These are phyloP conservation scores for Lamprotornis superbus DNA, from an alignment of 2,113 vertebrate species.

Conservation along the genomic window DNA sequence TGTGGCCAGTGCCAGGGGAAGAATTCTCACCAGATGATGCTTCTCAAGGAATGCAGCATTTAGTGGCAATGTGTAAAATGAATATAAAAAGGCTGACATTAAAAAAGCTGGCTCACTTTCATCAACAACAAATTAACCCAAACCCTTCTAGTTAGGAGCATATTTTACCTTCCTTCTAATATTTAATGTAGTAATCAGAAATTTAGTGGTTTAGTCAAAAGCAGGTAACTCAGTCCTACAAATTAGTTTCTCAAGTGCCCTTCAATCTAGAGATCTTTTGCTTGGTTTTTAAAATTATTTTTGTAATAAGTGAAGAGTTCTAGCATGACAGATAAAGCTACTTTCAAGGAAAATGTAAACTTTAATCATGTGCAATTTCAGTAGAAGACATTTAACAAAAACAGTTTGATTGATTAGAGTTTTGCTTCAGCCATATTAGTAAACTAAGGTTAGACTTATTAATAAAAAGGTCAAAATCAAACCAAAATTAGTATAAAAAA, in stretches of 20 bases:
- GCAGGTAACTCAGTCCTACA: neutral
- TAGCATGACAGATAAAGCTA: neutral
- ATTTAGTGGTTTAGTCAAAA: neutral
- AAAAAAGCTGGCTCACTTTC: neutral
- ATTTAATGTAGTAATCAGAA: neutral
- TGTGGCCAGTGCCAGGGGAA: neutral
- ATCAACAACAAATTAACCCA: neutral
- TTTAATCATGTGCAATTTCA: neutral
- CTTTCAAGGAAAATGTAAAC: neutral
- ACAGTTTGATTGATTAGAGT: neutral
- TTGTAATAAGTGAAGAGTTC: neutral
- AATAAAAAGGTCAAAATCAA: neutral
- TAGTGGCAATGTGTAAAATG: neutral
- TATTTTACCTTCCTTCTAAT: neutral
- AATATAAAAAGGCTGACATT: neutral
- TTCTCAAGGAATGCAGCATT: neutral
- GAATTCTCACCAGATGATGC: accelerated
- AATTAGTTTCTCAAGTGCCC: neutral
- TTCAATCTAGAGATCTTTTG: neutral
- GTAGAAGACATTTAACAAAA: neutral
- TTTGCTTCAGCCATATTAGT: neutral
- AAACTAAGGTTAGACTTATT: neutral
- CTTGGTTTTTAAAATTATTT: neutral
- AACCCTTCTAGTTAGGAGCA: neutral
- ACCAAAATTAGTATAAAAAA: neutral